Evolutionary conservation across 23 tunicate genomes (phyloP).

Genomic region (Halocynthia roretzi): DNA sequence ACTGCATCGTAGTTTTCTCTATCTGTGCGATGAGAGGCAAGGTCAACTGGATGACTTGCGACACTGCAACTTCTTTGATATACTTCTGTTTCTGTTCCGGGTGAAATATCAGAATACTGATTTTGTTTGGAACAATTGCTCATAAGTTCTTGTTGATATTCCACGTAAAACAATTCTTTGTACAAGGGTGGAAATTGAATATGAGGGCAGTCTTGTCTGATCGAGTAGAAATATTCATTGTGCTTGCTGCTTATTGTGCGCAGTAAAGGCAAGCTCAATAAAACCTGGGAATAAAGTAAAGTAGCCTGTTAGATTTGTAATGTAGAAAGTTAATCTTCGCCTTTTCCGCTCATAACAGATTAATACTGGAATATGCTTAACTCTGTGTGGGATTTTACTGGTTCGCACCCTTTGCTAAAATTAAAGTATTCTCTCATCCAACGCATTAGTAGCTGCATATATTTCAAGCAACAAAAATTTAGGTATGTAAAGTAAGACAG

Average conservation of each 20-base stretch:
- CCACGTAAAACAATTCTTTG: constrained; percentile 35
- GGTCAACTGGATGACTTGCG: too few species aligned
- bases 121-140: background rate
- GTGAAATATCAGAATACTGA: background rate
- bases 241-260: constrained; percentile 9
- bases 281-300: background rate
- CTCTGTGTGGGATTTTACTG: too few species aligned
- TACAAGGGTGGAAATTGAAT: constrained; percentile 38
- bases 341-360: too few species aligned
- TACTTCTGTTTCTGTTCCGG: background rate
- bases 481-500: too few species aligned
- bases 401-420: too few species aligned
- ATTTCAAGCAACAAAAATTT: too few species aligned
- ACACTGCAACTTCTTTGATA: too few species aligned
- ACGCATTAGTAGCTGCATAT: too few species aligned
- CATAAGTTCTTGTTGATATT: background rate
- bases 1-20: background rate
- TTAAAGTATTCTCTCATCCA: too few species aligned
- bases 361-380: too few species aligned
- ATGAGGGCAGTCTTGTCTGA: constrained; percentile 7
- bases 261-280: constrained; percentile 3
- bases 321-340: too few species aligned
- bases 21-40: background rate
- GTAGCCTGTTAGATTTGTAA: too few species aligned
- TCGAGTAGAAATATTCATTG: background rate